phyloP scores from a whole-genome alignment of 1,140 invertebrate genomes.

The Sycophaga agraensis region DNA sequence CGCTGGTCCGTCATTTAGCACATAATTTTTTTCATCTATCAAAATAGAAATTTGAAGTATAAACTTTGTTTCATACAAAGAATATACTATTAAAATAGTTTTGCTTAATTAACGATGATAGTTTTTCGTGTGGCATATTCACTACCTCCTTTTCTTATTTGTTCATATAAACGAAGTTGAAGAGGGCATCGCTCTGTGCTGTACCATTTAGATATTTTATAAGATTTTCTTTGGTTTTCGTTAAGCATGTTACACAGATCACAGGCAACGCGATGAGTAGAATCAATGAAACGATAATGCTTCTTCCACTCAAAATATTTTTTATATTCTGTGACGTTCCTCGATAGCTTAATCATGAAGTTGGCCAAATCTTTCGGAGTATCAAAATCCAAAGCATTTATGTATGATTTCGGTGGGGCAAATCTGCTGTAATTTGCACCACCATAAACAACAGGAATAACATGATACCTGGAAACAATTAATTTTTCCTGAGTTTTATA shows the following conservation, averaged over 20 bases:
- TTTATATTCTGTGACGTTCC: constrained; percentile 50
- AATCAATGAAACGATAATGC: constrained; percentile 38
- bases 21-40: too few species aligned
- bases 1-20: too few species aligned
- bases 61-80: too few species aligned
- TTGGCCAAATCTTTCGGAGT: constrained; percentile 56
- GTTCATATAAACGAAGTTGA: constrained; percentile 27
- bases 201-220: constrained; percentile 41
- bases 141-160: constrained; percentile 17
- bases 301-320: constrained; percentile 61
- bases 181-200: constrained; percentile 34
- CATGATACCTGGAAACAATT: constrained; percentile 46
- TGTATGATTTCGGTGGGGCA: constrained; percentile 63
- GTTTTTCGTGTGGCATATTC: constrained; percentile 21
- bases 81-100: too few species aligned
- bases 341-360: constrained; percentile 57
- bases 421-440: constrained; percentile 58
- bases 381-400: constrained; percentile 62
- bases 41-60: too few species aligned
- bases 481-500: too few species aligned
- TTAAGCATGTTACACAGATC: constrained; percentile 41
- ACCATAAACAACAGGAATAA: constrained; percentile 61
- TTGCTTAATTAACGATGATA: neutral
- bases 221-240: constrained; percentile 17
- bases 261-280: constrained; percentile 29